Evolutionary conservation across 2,888 invertebrate species (phyloP).

Genomic region (Lamellibrachia columna): DNA sequence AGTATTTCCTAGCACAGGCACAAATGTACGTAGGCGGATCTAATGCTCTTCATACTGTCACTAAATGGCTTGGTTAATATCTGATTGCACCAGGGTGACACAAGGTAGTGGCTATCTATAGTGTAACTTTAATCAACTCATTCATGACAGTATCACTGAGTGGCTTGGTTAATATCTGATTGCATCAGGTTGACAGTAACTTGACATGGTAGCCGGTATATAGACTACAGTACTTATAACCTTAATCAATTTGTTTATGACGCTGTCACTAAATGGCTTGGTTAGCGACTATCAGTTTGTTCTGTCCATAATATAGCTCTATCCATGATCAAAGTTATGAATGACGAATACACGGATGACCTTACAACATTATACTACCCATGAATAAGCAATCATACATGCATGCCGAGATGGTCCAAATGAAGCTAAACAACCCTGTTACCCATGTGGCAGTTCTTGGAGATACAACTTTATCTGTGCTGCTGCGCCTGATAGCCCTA

Average conservation of each 20-base stretch:
- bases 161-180: neutral
- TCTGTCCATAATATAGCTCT: neutral
- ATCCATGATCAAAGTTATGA: neutral
- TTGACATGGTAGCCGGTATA: no score
- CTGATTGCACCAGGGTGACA: neutral
- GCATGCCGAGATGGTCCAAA: neutral
- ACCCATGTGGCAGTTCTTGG: neutral
- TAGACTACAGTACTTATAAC: no score
- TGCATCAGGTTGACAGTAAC: no score
- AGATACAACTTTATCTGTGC: neutral
- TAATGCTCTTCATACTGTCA: neutral
- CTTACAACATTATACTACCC: neutral
- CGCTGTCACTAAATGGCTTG: neutral
- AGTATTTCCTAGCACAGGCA: no score
- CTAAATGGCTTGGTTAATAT: constrained; percentile 16
- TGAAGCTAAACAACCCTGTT: neutral
- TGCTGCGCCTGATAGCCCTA: neutral
- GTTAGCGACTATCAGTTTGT: neutral
- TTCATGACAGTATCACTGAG: neutral
- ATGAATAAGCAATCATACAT: neutral
- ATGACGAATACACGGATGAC: neutral
- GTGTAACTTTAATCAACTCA: neutral
- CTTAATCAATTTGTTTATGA: neutral
- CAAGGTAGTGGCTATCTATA: neutral
- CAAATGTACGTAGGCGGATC: no score